These are phyloP conservation scores for Anarsia innoxiella DNA, from an alignment of 2,888 invertebrate genomes.

Conservation along the genomic window DNA sequence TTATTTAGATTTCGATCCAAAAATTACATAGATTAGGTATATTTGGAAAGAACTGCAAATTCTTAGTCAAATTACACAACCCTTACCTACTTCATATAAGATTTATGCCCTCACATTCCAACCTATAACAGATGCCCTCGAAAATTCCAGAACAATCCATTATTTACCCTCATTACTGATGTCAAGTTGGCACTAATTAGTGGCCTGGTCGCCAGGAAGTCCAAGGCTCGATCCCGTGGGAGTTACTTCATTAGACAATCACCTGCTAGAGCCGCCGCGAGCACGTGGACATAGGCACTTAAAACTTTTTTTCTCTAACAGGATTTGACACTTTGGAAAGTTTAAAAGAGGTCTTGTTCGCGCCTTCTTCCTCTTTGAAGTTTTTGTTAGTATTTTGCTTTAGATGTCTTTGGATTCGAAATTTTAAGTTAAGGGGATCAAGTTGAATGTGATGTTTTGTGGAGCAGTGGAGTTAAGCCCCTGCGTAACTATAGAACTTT, in stretches of 20 bases:
- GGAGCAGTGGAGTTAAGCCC: too few relatives aligned
- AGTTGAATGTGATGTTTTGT: neutral
- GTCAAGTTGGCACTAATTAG: slow-evolving; percentile 11
- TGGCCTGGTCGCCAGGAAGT: slow-evolving; percentile 12
- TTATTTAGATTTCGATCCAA: too few relatives aligned
- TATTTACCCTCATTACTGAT: slow-evolving; percentile 9
- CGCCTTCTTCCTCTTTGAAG: slow-evolving; percentile 1
- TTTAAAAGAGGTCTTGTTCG: slow-evolving; percentile 6
- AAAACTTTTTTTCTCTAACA: neutral
- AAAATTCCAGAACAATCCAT: slow-evolving; percentile 8
- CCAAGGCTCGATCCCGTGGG: slow-evolving; percentile 9
- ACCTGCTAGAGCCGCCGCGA: slow-evolving; percentile 4
- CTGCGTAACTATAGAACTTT: too few relatives aligned
- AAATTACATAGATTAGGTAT: too few relatives aligned
- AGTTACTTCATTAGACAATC: slow-evolving; percentile 24
- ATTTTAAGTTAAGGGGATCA: too few relatives aligned
- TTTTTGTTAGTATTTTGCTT: too few relatives aligned
- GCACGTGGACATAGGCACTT: slow-evolving; percentile 6
- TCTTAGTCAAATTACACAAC: too few relatives aligned
- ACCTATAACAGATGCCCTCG: too few relatives aligned
- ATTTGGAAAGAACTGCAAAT: too few relatives aligned
- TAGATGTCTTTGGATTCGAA: too few relatives aligned
- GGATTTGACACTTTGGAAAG: slow-evolving; percentile 7
- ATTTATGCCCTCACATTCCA: neutral
- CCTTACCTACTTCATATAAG: too few relatives aligned